These are phyloP conservation scores for Eulemur albifrons DNA, from an alignment of 2,797 vertebrate genomes.

Conservation along the genomic window DNA sequence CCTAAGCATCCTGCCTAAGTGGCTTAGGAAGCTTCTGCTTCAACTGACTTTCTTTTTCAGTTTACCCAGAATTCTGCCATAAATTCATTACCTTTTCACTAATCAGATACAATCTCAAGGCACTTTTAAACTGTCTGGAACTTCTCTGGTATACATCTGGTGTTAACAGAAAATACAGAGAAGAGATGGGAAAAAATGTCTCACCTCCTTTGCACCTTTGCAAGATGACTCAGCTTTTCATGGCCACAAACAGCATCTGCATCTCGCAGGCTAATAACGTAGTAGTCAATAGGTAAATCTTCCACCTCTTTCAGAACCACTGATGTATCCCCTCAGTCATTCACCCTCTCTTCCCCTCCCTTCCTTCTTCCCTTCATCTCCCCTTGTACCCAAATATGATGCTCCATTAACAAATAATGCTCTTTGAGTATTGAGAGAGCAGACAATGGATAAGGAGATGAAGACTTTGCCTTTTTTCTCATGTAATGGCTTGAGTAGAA, in stretches of 20 bases:
- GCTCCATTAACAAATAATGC: neutral
- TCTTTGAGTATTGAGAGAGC: neutral
- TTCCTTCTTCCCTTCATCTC: neutral
- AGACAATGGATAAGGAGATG: neutral
- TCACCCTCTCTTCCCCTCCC: neutral
- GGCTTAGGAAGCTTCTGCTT: neutral
- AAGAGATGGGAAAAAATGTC: neutral
- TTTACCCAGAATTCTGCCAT: neutral
- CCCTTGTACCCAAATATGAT: neutral
- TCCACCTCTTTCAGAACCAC: neutral
- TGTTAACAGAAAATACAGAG: neutral
- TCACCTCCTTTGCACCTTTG: neutral
- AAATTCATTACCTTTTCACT: neutral
- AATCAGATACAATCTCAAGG: neutral
- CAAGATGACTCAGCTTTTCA: constrained; percentile 24
- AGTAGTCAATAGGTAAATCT: neutral
- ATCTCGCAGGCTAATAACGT: neutral
- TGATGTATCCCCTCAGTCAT: neutral
- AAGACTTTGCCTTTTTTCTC: neutral
- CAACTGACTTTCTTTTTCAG: neutral
- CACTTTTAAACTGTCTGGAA: neutral
- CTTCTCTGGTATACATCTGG: neutral
- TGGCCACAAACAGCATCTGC: neutral
- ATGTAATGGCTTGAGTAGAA: neutral
- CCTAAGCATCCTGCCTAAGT: neutral